Base-by-base conservation (phyloP, 2,113 vertebrate genomes). In the Bucco capensis region DNA sequence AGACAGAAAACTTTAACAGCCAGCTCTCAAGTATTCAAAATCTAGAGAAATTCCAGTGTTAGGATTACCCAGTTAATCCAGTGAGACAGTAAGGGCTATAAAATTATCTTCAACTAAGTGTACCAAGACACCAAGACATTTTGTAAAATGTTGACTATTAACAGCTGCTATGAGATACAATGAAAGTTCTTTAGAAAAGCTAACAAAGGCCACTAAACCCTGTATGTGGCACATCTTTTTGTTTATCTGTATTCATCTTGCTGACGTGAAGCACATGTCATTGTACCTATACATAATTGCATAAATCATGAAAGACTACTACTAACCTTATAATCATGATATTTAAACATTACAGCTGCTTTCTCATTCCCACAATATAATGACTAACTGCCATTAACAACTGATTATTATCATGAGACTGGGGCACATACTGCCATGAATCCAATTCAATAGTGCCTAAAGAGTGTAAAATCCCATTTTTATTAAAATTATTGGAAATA, bases 341-440 rank as follows among this genome's bases (percentile, higher is more conserved):
- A 94, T 96, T 95, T 92, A 94, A 92, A 92, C 86, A 96, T 94
- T 95, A 93, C 66, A 95, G 88, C 88, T 93, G 83, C 86, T 96
- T 92, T 94, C 71, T 95, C 81, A 51, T 92, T 69, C 90, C 77
- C 78, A 85, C 86, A 91, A 73, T 89, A 56, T 95, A 93, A 89
- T 96, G 80, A 93, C 77, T 94, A 78, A 92, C 92, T 94, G 86
- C 93, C 61, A 83, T 78, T 87, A 93, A 84, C 89, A 95, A 92
- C 84, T 89, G 86, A 82, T 95, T 94, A 96, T 96, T 93, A 90
- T 70, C 84, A 73, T 25, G 86, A 95, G 81, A 33, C 74, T 89
- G 86, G 91, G 90, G 89, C 93, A 94, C 74, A 83, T 73, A 89
- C 38, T 84, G 86, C 87, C 78, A 89, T 22, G 66, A 84, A 83